Percentiles rank a stretch among this genome's conserved stretches.
Conservation (phyloP, 2,797 vertebrate species). For the Brachyalestes nurse region DNA sequence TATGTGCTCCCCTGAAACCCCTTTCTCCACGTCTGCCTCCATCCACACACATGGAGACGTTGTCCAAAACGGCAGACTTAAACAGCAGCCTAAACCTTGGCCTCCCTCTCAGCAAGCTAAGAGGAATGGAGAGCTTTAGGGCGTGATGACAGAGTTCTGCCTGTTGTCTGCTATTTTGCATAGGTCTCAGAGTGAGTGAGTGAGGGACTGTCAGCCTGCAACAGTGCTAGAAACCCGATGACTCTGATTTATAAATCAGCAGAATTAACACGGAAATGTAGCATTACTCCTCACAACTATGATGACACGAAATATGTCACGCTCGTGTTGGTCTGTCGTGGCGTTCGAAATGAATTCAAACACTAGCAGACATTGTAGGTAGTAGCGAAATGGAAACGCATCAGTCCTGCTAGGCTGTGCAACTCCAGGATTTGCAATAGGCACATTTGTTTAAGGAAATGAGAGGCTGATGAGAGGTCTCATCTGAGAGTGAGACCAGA, state of each 20-base stretch:
- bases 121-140: constrained; percentile 2
- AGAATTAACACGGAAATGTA: constrained; percentile 1
- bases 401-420: background rate
- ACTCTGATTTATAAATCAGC: background rate
- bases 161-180: constrained; percentile 3
- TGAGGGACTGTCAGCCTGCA: background rate
- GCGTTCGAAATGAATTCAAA: background rate
- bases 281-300: background rate
- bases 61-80: constrained; percentile 11
- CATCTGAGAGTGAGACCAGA: constrained; percentile 5
- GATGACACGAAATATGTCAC: constrained; percentile 13
- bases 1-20: constrained; percentile 76
- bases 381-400: constrained; percentile 26
- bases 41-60: constrained; percentile 3
- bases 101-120: background rate
- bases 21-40: constrained; percentile 45
- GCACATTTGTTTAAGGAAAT: constrained; percentile 52
- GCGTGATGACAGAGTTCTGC: background rate
- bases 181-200: background rate
- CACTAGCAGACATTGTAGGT: constrained; percentile 4
- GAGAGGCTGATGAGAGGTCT: constrained; percentile 37
- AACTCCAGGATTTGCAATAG: constrained; percentile 35
- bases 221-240: constrained; percentile 5
- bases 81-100: background rate
- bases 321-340: background rate